phyloP scores from a whole-genome alignment of 2,113 vertebrate genomes.

The Rhegmatorhina hoffmannsi region DNA sequence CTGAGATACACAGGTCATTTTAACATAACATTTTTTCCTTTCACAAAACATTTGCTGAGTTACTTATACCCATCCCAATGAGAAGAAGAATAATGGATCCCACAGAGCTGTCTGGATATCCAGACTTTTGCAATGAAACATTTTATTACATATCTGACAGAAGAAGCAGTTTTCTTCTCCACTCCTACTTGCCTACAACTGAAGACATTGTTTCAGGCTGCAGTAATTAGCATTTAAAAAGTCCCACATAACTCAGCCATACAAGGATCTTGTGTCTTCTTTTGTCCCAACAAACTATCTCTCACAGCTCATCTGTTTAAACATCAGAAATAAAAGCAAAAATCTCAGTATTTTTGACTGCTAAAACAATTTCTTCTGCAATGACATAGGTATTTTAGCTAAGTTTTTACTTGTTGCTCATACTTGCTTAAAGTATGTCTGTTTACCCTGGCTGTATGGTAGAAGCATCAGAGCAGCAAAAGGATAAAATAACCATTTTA shows the following conservation, averaged over 20 bases:
- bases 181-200: background rate
- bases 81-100: background rate
- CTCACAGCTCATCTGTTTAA: background rate
- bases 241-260: background rate
- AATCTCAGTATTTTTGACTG: background rate
- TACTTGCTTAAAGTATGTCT: background rate
- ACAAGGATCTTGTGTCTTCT: background rate
- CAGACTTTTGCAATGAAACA: background rate
- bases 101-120: background rate
- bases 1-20: background rate
- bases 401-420: background rate
- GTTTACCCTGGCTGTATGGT: background rate
- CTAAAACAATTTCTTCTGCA: background rate
- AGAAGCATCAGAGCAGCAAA: background rate
- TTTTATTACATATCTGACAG: background rate
- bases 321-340: background rate
- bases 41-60: conserved; percentile 11
- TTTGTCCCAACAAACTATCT: background rate
- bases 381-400: background rate
- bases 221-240: background rate
- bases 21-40: background rate
- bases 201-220: background rate
- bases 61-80: background rate
- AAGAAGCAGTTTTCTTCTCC: background rate
- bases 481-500: background rate